These are phyloP conservation scores for Troglohyphantes excavatus DNA, from an alignment of 2,888 invertebrate genomes.

Conservation along the genomic window DNA sequence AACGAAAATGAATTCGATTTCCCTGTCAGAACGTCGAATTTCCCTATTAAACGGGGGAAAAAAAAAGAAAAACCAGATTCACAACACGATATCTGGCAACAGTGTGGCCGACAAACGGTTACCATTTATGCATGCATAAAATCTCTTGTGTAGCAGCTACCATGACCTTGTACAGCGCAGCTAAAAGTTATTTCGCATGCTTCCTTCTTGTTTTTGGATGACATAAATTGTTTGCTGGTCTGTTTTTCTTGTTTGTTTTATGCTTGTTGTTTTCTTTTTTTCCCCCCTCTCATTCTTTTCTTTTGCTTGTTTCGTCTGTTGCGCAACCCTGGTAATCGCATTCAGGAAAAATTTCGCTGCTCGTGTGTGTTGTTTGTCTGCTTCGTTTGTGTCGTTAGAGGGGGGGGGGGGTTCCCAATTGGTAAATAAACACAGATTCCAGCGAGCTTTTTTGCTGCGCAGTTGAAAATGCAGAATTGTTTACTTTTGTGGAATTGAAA, in stretches of 20 bases:
- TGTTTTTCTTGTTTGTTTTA: constrained; percentile 74
- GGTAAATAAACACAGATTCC: constrained; percentile 67
- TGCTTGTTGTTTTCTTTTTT: constrained; percentile 53
- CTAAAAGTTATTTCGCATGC: constrained; percentile 77
- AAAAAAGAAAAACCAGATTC: constrained; percentile 30
- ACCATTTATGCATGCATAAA: constrained; percentile 72
- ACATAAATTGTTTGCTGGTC: constrained; percentile 78
- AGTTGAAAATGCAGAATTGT: constrained; percentile 37
- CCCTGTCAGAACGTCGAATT: constrained; percentile 25
- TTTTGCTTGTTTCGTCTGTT: constrained; percentile 29
- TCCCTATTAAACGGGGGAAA: constrained; percentile 53
- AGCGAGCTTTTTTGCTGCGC: constrained; percentile 40
- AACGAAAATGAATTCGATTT: constrained; percentile 21
- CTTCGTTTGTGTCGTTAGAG: constrained; percentile 29
- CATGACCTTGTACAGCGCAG: constrained; percentile 71
- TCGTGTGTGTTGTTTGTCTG: neutral
- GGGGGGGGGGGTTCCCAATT: constrained; percentile 33
- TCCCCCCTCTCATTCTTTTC: neutral
- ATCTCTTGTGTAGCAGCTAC: constrained; percentile 29
- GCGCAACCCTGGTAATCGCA: constrained; percentile 66
- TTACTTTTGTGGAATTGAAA: neutral
- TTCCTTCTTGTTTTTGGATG: constrained; percentile 76
- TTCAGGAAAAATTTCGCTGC: constrained; percentile 56
- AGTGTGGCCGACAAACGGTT: constrained; percentile 53
- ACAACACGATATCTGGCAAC: constrained; percentile 52